phyloP scores from a whole-genome alignment of 2,797 vertebrate species.

The Neosalanx taihuensis region DNA sequence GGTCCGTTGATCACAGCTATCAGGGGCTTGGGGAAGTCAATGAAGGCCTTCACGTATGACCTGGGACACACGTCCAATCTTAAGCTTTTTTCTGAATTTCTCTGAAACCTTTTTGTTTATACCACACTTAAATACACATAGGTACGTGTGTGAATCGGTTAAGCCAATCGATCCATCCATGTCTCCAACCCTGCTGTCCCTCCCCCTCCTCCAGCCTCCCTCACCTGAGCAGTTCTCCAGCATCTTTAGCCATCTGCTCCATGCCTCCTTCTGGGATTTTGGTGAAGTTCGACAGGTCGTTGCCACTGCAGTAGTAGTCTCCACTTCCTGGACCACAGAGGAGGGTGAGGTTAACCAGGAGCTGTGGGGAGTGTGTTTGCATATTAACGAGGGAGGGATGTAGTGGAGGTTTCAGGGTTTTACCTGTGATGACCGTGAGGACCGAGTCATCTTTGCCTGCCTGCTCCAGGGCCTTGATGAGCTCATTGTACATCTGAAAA shows the following conservation, averaged over 20 bases:
- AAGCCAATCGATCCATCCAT: neutral
- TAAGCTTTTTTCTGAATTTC: too few relatives aligned
- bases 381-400: neutral
- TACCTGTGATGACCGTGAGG: conserved; percentile 88
- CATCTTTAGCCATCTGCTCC: conserved; percentile 63
- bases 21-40: conserved; percentile 93
- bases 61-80: conserved; percentile 55
- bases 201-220: neutral
- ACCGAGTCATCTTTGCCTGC: conserved; percentile 80
- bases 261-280: conserved; percentile 56
- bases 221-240: conserved; percentile 76
- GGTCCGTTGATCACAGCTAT: conserved; percentile 89
- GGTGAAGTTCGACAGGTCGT: conserved; percentile 86
- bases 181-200: too few relatives aligned
- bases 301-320: conserved; percentile 91
- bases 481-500: conserved; percentile 86
- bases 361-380: too few relatives aligned
- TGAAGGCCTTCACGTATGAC: conserved; percentile 80
- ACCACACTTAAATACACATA: too few relatives aligned
- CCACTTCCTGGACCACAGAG: conserved; percentile 76
- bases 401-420: neutral
- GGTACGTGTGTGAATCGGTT: neutral
- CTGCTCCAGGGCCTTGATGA: conserved; percentile 79
- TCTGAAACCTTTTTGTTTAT: too few relatives aligned
- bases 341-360: neutral